phyloP scores from a whole-genome alignment of 2,797 vertebrate genomes.

The Orestias chungarensis region DNA sequence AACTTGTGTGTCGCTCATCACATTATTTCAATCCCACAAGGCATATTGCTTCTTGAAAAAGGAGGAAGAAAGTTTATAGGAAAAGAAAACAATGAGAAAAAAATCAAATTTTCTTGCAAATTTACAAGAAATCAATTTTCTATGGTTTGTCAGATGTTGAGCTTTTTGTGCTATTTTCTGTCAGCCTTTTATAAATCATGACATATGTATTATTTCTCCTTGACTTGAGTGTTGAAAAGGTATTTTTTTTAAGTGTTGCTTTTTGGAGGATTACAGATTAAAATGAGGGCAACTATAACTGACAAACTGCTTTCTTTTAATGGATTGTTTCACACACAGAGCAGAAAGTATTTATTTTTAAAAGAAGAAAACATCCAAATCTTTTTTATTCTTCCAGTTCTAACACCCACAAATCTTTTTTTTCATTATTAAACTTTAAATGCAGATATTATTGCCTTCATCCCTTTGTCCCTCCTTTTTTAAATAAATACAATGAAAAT shows the following conservation, averaged over 20 bases:
- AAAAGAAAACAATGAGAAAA: conserved; percentile 44
- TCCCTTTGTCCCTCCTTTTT: conserved; percentile 27
- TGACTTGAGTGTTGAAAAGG: conserved; percentile 31
- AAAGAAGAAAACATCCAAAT: conserved; percentile 47
- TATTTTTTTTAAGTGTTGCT: conserved; percentile 40
- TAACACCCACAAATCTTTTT: conserved; percentile 43
- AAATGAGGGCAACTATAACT: conserved; percentile 69
- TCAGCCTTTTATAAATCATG: conserved; percentile 35
- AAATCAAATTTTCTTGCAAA: conserved; percentile 45
- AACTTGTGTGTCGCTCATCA: conserved; percentile 57
- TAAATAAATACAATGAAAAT: conserved; percentile 29
- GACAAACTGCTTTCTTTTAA: conserved; percentile 41
- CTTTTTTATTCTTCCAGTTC: conserved; percentile 25
- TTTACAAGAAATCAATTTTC: conserved; percentile 55
- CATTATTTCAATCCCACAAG: conserved; percentile 62
- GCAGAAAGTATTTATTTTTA: conserved; percentile 53
- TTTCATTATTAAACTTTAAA: conserved; percentile 63
- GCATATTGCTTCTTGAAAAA: conserved; percentile 20
- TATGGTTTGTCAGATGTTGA: conserved; percentile 24
- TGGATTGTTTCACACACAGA: conserved; percentile 56
- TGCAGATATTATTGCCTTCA: conserved; percentile 62
- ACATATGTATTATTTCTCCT: conserved; percentile 42
- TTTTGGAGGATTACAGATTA: conserved; percentile 70
- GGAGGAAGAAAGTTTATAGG: conserved; percentile 29
- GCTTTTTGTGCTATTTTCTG: conserved; percentile 39